Evolutionary conservation across 2,888 invertebrate genomes (phyloP).

Genomic region (Macaria notata): DNA sequence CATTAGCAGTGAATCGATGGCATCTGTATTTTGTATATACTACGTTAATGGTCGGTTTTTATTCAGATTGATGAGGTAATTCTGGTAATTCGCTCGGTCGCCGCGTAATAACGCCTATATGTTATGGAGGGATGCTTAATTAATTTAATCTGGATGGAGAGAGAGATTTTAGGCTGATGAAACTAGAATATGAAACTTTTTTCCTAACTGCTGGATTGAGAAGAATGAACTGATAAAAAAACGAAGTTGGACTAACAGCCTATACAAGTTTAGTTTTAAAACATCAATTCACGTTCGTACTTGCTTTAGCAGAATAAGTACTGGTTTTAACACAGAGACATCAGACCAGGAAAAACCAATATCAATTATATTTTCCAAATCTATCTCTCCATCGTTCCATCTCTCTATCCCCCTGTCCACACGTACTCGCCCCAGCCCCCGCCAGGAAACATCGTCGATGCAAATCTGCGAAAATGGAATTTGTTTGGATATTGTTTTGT

Average conservation of each 20-base stretch:
- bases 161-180: no score
- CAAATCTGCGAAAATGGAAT: conserved; percentile 33
- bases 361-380: no score
- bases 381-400: background rate
- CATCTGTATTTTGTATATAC: conserved; percentile 47
- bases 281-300: no score
- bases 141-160: no score
- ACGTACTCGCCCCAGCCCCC: background rate
- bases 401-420: background rate
- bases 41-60: conserved; percentile 38
- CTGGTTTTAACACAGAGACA: background rate
- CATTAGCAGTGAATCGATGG: conserved; percentile 64
- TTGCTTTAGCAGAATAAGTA: no score
- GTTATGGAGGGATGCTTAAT: background rate
- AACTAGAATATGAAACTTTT: no score
- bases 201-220: no score
- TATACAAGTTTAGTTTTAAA: no score
- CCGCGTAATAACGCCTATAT: background rate
- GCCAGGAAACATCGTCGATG: conserved; percentile 33
- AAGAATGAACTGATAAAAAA: no score
- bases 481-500: conserved; percentile 28
- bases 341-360: background rate
- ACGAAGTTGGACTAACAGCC: no score
- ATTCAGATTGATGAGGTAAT: conserved; percentile 33
- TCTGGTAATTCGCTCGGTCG: conserved; percentile 26